Evolutionary conservation across 2,888 invertebrate species (phyloP).

Genomic region (Polylopha cassiicola): DNA sequence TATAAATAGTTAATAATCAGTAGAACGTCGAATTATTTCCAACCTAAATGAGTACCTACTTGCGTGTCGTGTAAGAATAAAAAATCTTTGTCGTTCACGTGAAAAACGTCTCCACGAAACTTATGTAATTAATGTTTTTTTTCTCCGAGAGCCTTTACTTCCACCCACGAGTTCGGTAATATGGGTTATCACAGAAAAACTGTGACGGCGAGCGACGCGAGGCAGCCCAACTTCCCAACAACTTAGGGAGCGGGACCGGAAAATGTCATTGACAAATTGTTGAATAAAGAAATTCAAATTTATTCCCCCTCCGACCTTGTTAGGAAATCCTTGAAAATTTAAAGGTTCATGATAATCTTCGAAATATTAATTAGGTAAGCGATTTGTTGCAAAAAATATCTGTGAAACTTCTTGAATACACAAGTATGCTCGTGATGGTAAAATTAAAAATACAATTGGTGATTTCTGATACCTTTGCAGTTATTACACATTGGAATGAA

Average conservation of each 20-base stretch:
- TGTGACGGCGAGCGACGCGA: slow-evolving; percentile 21
- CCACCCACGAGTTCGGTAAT: slow-evolving; percentile 33
- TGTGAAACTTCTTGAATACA: too few species aligned
- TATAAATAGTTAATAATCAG: too few species aligned
- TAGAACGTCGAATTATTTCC: too few species aligned
- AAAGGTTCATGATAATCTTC: slow-evolving; percentile 4
- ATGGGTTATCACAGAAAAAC: slow-evolving; percentile 33
- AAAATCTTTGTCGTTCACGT: too few species aligned
- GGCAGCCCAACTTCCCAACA: slow-evolving; percentile 26
- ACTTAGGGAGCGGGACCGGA: slow-evolving; percentile 34
- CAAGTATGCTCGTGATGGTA: too few species aligned
- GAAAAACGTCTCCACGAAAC: slow-evolving; percentile 27
- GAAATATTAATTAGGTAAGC: slow-evolving; percentile 15
- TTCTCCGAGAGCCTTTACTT: slow-evolving; percentile 38
- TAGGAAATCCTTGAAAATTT: slow-evolving; percentile 15
- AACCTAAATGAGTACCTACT: too few species aligned
- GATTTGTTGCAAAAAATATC: too few species aligned
- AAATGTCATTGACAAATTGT: slow-evolving; percentile 36
- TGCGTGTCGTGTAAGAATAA: too few species aligned
- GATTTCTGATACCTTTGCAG: too few species aligned
- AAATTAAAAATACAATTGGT: too few species aligned
- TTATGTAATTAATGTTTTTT: slow-evolving; percentile 47
- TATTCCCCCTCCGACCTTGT: slow-evolving; percentile 19
- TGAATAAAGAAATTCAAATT: slow-evolving; percentile 25
- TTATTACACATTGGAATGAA: too few species aligned